Evolutionary conservation across 2,888 invertebrate species (phyloP).

Genomic region (Cephus runcator): DNA sequence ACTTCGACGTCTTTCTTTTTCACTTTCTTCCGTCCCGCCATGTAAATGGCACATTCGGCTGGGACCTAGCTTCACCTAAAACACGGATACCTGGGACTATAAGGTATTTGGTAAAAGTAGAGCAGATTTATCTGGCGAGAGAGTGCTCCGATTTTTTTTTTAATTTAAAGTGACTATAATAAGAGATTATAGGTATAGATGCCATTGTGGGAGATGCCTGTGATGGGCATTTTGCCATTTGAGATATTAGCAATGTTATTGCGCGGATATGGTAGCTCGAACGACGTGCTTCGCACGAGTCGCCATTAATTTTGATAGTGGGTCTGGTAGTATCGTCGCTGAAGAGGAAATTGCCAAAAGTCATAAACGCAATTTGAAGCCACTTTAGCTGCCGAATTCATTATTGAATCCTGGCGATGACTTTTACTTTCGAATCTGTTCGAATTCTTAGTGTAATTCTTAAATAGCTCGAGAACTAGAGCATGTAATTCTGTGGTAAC

Average conservation of each 20-base stretch:
- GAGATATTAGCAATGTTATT: neutral
- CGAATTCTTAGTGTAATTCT: neutral
- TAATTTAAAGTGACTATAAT: constrained; percentile 41
- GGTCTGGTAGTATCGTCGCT: neutral
- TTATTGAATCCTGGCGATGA: neutral
- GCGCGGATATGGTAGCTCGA: too few species aligned
- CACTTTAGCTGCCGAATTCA: neutral
- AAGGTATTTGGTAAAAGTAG: constrained; percentile 30
- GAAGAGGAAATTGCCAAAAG: neutral
- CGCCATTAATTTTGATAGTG: too few species aligned
- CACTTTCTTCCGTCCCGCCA: neutral
- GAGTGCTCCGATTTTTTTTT: constrained; percentile 35
- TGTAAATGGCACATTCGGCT: neutral
- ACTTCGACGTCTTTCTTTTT: neutral
- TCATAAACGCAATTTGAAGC: neutral
- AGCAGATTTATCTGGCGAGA: constrained; percentile 49
- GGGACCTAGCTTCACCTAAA: neutral
- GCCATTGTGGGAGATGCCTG: constrained; percentile 30
- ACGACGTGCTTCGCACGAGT: too few species aligned
- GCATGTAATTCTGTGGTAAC: constrained; percentile 24
- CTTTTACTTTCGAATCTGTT: constrained; percentile 3
- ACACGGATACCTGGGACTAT: neutral
- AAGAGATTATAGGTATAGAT: constrained; percentile 6
- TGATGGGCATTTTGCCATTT: constrained; percentile 23
- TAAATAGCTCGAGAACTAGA: constrained; percentile 20